A percentile compares a stretch with the other conserved stretches of the same genome.
Conservation (phyloP, 2,797 vertebrate species). For the Lophotriccus pileatus region DNA sequence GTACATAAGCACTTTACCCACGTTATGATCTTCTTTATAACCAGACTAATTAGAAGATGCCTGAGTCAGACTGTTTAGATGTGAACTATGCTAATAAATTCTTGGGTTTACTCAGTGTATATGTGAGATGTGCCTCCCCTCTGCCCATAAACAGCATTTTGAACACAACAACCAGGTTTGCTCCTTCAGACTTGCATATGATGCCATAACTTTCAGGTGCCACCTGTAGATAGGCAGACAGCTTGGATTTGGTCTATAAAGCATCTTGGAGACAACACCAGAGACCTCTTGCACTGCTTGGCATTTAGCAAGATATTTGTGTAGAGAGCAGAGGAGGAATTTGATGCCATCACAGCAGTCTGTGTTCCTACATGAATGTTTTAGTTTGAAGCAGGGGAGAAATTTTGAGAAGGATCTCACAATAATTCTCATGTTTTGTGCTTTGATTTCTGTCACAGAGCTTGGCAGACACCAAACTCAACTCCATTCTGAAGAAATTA, state of each 20-base stretch:
- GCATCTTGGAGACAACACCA: not conserved
- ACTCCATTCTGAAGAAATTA: not conserved
- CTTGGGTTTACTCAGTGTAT: not conserved
- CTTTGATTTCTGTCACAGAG: no score
- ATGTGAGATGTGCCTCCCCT: not conserved
- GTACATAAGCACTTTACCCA: not conserved
- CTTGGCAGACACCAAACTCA: no score
- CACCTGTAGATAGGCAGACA: not conserved
- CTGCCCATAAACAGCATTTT: not conserved
- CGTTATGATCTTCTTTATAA: not conserved
- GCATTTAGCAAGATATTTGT: not conserved
- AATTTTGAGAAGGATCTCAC: not conserved
- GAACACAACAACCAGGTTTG: not conserved
- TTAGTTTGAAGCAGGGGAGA: not conserved
- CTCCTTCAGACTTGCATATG: not conserved
- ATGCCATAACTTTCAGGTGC: not conserved
- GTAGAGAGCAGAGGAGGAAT: not conserved
- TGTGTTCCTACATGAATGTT: not conserved
- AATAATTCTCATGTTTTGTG: not conserved
- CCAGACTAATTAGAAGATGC: no score
- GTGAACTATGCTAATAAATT: not conserved
- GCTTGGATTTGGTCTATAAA: not conserved
- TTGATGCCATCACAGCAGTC: not conserved
- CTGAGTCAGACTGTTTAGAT: not conserved
- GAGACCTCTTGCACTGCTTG: not conserved